Percentiles rank a stretch among this genome's conserved stretches.
phyloP scores from a whole-genome alignment of 92 coral and sea anemone species.

The Virgularia gustaviana region DNA sequence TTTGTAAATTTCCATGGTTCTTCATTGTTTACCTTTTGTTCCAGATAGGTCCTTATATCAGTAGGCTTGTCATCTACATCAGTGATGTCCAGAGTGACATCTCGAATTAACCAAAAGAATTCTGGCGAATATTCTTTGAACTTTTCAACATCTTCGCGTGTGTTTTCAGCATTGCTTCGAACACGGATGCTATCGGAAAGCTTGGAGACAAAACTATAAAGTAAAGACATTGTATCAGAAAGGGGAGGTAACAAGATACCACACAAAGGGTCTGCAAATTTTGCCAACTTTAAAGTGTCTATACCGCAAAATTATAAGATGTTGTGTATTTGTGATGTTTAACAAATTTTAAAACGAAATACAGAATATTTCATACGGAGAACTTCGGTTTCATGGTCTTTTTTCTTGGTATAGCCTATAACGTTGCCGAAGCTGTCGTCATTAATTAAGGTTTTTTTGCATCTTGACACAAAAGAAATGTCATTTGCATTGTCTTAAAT shows the following conservation, averaged over 20 bases:
- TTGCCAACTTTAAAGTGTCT: no score
- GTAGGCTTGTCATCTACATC: conserved; percentile 11
- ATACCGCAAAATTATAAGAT: no score
- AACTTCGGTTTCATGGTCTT: no score
- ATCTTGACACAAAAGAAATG: no score
- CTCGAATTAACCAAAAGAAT: conserved; percentile 34
- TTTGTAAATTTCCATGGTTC: no score
- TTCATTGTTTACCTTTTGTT: conserved; percentile 10
- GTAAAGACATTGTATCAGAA: background rate
- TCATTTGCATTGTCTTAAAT: no score
- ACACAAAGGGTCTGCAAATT: background rate
- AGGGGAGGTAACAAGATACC: background rate
- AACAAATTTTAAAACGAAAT: no score
- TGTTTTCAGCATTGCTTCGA: conserved; percentile 31
- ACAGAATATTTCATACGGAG: no score
- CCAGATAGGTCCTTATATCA: conserved; percentile 30
- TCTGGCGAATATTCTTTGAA: conserved; percentile 36
- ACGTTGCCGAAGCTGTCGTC: no score
- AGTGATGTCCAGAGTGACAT: conserved; percentile 25
- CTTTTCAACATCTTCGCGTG: conserved; percentile 27
- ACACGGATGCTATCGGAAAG: conserved; percentile 38
- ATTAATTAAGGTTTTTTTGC: no score
- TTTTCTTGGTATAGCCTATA: no score
- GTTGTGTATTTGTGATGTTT: no score
- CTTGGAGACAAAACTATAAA: conserved; percentile 28